Evolutionary conservation across 1,140 invertebrate species (phyloP), one percentile per base, ranked within the genome.

Genomic region (Magallana ariakensis): DNA sequence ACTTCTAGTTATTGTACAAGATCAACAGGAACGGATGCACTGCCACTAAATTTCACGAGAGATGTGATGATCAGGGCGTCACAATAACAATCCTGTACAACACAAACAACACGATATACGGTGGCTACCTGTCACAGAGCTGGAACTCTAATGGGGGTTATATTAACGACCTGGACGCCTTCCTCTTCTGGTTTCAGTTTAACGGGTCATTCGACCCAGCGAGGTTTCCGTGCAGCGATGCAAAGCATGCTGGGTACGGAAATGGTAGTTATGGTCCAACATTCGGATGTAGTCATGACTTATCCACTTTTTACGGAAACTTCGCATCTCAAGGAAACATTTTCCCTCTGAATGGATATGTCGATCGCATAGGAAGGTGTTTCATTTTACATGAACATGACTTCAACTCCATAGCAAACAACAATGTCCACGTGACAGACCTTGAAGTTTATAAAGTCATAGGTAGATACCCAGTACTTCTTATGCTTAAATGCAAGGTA

Each of bases 81-180:
- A 91, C 90, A 15, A 80, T 91, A 0, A 87, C 88, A 4, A 57
- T 91, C 8, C 22, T 89, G 16, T 88, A 89, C 82, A 90, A 90
- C 81, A 87, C 88, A 0, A 58, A 81, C 33, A 84, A 88, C 16
- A 87, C 85, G 53, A 81, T 91, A 7, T 91, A 87, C 80, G 90
- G 90, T 6, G 90, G 88, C 0, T 91, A 89, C 80, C 87, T 88
- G 9, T 19, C 88, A 1, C 22, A 83, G 26, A 80, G 58, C 57
- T 91, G 90, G 90, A 86, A 80, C 15, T 84, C 84, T 33, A 55
- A 16, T 57, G 75, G 62, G 11, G 60, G 56, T 4, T 87, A 87
- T 55, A 33, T 80, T 5, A 54, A n/a, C 33, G 90, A 91, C 83
- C 53, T 26, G 3, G 82, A 86, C 13, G 87, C 90, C 3, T 92